Percentiles rank a stretch among this genome's conserved stretches.
These are phyloP conservation scores for Epirrhoe alternata DNA, from an alignment of 2,888 invertebrate genomes.

Conservation along the genomic window DNA sequence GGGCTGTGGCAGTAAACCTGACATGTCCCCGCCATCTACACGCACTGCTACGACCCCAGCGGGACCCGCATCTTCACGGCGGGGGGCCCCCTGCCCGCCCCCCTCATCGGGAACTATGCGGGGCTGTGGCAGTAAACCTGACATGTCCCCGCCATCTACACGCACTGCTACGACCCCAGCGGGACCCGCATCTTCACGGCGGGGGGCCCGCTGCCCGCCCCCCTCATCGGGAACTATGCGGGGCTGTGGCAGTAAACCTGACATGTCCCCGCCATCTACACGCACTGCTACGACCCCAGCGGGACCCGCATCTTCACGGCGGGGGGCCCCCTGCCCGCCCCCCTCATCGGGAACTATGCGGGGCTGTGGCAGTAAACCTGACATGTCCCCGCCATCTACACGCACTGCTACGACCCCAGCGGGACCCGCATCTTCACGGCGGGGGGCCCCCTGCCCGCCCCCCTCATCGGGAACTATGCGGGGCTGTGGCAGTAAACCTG, in stretches of 20 bases:
- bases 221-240: constrained; percentile 52
- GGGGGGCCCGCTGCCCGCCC: constrained; percentile 97
- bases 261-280: constrained; percentile 97
- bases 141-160: constrained; percentile 97
- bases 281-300: constrained; percentile 97
- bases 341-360: constrained; percentile 52
- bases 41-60: constrained; percentile 97
- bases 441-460: constrained; percentile 97
- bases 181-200: constrained; percentile 97
- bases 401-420: constrained; percentile 97
- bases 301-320: constrained; percentile 97
- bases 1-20: constrained; percentile 93
- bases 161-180: constrained; percentile 97
- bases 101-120: constrained; percentile 52
- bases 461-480: constrained; percentile 52
- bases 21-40: constrained; percentile 98
- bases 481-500: not conserved
- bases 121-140: not conserved
- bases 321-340: constrained; percentile 97
- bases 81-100: constrained; percentile 97
- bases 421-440: constrained; percentile 97
- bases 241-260: not conserved
- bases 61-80: constrained; percentile 97
- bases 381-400: constrained; percentile 97
- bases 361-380: not conserved